Conservation (phyloP, 2,113 vertebrate species). For the Pseudorhombus dupliciocellatus region DNA sequence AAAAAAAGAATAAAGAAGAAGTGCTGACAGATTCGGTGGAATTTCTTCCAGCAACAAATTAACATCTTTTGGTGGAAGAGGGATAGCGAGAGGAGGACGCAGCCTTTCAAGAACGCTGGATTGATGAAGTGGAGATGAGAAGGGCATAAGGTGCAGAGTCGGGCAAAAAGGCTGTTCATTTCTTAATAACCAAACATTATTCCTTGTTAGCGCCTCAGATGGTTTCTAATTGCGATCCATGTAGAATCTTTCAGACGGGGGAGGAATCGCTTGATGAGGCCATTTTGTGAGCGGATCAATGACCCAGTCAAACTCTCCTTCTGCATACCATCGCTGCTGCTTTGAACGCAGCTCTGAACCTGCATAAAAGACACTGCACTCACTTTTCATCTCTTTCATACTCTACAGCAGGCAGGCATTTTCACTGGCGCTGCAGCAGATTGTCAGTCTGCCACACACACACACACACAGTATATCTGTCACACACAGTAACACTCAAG, state of each 20-base stretch:
- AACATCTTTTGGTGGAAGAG: constrained; percentile 47
- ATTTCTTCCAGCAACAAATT: constrained; percentile 35
- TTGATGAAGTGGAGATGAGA: constrained; percentile 59
- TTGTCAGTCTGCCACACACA: constrained; percentile 68
- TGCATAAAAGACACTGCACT: constrained; percentile 80
- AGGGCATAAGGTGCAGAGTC: constrained; percentile 60
- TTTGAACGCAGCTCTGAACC: constrained; percentile 82
- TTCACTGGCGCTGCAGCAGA: constrained; percentile 70
- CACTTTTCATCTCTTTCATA: constrained; percentile 80
- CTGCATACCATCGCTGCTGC: constrained; percentile 68
- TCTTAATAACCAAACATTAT: constrained; percentile 80
- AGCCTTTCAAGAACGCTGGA: constrained; percentile 56
- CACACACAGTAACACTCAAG: constrained; percentile 74
- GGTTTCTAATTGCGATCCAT: constrained; percentile 77
- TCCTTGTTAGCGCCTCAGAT: constrained; percentile 76
- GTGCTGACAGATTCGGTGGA: constrained; percentile 33
- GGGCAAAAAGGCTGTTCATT: constrained; percentile 64
- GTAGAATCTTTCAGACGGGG: constrained; percentile 77
- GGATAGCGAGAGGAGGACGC: constrained; percentile 34
- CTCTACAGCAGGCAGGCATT: constrained; percentile 74
- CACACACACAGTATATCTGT: constrained; percentile 56
- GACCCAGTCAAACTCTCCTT: constrained; percentile 75
- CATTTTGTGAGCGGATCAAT: constrained; percentile 83
- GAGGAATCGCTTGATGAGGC: constrained; percentile 81
- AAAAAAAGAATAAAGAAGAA: constrained; percentile 2